Percentiles rank a stretch among this genome's conserved stretches.
Evolutionary conservation across 2,797 vertebrate genomes (phyloP).

Genomic region (Aeoliscus strigatus): DNA sequence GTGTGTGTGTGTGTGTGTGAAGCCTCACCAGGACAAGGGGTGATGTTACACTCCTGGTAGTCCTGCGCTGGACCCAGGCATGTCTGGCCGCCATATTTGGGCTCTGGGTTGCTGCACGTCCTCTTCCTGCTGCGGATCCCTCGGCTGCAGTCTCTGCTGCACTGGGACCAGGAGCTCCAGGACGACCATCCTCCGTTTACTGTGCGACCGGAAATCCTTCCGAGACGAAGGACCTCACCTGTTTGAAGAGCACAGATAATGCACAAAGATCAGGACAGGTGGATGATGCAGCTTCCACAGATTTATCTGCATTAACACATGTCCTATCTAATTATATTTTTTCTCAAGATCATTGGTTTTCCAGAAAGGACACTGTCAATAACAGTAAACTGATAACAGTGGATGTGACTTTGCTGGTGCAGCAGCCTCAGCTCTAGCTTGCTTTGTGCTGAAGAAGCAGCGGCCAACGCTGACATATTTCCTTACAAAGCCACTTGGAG

Average conservation of each 20-base stretch:
- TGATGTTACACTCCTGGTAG: conserved; percentile 94
- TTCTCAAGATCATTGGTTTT: too few relatives aligned
- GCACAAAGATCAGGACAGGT: too few relatives aligned
- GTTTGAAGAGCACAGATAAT: conserved; percentile 21
- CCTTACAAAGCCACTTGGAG: conserved; percentile 1
- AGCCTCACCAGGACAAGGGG: conserved; percentile 88
- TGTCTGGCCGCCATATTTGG: conserved; percentile 86
- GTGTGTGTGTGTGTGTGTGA: not conserved
- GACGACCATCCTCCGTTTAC: conserved; percentile 91
- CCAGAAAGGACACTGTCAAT: conserved; percentile 19
- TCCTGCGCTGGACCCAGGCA: conserved; percentile 87
- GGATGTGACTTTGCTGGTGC: conserved; percentile 18
- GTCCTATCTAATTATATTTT: too few relatives aligned
- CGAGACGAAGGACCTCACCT: conserved; percentile 87
- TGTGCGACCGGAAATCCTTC: conserved; percentile 82
- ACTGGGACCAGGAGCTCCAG: conserved; percentile 93
- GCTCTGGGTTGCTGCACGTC: conserved; percentile 89
- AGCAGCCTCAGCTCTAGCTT: conserved; percentile 21
- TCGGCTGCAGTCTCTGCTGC: conserved; percentile 91
- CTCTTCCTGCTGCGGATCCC: conserved; percentile 91
- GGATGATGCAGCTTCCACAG: too few relatives aligned
- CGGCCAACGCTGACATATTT: not conserved
- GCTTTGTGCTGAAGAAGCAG: conserved; percentile 26
- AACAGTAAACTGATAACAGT: conserved; percentile 24
- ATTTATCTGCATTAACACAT: too few relatives aligned